phyloP scores from a whole-genome alignment of 2,113 vertebrate genomes.

The Antigone vipio region DNA sequence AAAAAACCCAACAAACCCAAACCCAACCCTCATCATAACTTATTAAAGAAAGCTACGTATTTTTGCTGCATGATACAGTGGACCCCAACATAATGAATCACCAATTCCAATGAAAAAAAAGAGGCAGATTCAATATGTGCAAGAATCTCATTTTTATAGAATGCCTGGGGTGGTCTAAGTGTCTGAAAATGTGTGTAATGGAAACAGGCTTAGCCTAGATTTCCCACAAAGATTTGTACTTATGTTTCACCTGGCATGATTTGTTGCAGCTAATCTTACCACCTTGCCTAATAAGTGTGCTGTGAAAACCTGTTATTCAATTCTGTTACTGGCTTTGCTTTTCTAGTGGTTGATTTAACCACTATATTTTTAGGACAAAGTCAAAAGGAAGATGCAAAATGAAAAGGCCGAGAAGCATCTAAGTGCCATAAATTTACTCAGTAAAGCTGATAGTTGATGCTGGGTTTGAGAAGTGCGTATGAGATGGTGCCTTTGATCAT shows the following conservation, averaged over 20 bases:
- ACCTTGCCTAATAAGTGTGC: background rate
- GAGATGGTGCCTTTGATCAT: background rate
- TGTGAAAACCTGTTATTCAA: background rate
- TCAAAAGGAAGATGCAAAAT: background rate
- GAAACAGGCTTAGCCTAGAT: background rate
- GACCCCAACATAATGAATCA: background rate
- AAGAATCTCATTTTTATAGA: background rate
- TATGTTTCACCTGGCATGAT: background rate
- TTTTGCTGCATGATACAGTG: background rate
- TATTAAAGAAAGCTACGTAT: background rate
- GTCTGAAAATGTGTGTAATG: conserved; percentile 23
- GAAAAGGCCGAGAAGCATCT: background rate
- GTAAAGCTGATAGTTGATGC: background rate
- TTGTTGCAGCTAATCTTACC: conserved; percentile 20
- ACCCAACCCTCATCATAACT: background rate
- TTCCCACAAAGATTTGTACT: conserved; percentile 10
- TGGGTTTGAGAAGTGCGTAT: background rate
- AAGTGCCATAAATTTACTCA: background rate
- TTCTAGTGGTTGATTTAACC: background rate
- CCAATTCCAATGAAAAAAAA: background rate
- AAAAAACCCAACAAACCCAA: no score
- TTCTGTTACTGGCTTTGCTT: background rate
- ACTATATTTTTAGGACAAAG: background rate
- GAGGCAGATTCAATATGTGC: background rate
- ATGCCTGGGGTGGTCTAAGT: conserved; percentile 1